phyloP scores from a whole-genome alignment of 2,888 invertebrate species.

The Apodemia arnacis region DNA sequence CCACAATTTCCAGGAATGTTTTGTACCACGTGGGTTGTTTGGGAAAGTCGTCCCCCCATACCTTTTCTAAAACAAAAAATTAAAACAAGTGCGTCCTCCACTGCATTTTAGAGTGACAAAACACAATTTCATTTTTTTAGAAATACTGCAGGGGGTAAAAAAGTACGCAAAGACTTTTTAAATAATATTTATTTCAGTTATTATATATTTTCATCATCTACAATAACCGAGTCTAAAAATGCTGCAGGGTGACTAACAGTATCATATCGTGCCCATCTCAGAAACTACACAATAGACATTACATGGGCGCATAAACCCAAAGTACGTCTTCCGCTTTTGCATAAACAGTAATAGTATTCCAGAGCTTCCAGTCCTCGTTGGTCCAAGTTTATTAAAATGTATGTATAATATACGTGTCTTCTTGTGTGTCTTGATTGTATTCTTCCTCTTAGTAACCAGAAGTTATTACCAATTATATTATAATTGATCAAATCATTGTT shows the following conservation, averaged over 20 bases:
- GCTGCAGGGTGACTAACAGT: slow-evolving; percentile 26
- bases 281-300: slow-evolving; percentile 23
- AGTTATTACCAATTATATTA: slow-evolving; percentile 26
- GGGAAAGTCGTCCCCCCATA: neutral
- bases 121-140: too few relatives aligned
- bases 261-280: slow-evolving; percentile 22
- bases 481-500: slow-evolving; percentile 27
- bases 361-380: neutral
- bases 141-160: too few relatives aligned
- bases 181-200: slow-evolving; percentile 20
- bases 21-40: neutral
- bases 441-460: slow-evolving; percentile 31
- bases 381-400: slow-evolving; percentile 15
- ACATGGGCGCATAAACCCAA: slow-evolving; percentile 4
- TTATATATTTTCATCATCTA: slow-evolving; percentile 28
- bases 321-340: slow-evolving; percentile 11
- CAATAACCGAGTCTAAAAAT: slow-evolving; percentile 27
- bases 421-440: slow-evolving; percentile 20
- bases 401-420: slow-evolving; percentile 3
- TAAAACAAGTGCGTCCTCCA: neutral
- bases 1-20: too few relatives aligned
- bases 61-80: neutral
- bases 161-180: slow-evolving; percentile 18
- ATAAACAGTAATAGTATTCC: slow-evolving; percentile 6
- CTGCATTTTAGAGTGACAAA: too few relatives aligned